Percentiles rank a stretch among this genome's conserved stretches.
These are phyloP conservation scores for Polypedilum vanderplanki DNA, from an alignment of 1,140 invertebrate species.

Conservation along the genomic window DNA sequence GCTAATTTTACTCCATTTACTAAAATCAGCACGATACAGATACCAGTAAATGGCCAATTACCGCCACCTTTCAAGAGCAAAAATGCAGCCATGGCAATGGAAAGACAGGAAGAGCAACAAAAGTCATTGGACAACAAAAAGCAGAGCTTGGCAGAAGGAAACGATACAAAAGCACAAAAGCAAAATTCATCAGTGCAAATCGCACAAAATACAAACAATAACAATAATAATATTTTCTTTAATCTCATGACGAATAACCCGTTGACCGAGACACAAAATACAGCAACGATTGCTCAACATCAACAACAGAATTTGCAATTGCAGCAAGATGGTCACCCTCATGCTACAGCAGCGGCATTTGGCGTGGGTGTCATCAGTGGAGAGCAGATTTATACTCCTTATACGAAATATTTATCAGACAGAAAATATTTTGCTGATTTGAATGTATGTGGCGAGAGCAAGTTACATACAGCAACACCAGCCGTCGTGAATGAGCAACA, in stretches of 20 bases:
- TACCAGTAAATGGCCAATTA: conserved; percentile 29
- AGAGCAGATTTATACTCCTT: conserved; percentile 20
- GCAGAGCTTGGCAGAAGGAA: not conserved
- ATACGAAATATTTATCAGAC: conserved; percentile 19
- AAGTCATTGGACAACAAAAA: not conserved
- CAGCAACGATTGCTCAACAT: not conserved
- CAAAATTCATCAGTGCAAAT: not conserved
- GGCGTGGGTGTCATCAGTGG: not conserved
- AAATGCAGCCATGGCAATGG: not conserved
- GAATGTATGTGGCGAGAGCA: conserved; percentile 21
- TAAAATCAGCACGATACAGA: conserved; percentile 28
- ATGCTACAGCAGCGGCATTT: not conserved
- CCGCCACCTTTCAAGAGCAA: conserved; percentile 24
- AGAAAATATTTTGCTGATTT: conserved; percentile 22
- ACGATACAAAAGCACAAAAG: not conserved
- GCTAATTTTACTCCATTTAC: conserved; percentile 27
- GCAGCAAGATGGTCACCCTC: conserved; percentile 36
- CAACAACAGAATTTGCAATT: conserved; percentile 30
- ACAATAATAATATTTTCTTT: conserved; percentile 10
- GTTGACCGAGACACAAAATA: conserved; percentile 29
- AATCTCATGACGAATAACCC: not conserved
- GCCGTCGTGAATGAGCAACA: conserved; percentile 1
- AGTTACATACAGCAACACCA: not conserved
- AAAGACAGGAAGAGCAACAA: not conserved
- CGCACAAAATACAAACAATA: no score